Conservation (phyloP, 2,113 vertebrate species). For the Urocynchramus pylzowi region DNA sequence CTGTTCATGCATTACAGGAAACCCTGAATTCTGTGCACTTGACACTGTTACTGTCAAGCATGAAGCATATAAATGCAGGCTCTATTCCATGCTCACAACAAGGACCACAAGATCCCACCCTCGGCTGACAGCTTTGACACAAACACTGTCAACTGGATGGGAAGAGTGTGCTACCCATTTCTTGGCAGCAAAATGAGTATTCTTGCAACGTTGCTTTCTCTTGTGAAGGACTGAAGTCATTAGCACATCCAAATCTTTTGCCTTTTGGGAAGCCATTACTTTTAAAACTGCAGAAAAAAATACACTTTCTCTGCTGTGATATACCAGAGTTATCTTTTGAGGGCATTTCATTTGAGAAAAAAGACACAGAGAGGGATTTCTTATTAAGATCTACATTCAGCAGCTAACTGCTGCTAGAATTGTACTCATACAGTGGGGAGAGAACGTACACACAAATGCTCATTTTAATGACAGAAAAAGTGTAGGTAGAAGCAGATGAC, state of each 20-base stretch:
- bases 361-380: background rate
- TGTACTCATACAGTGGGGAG: background rate
- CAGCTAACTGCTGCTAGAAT: background rate
- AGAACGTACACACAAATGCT: background rate
- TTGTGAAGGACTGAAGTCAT: background rate
- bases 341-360: background rate
- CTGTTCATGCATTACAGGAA: background rate
- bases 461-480: background rate
- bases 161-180: background rate
- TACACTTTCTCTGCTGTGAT: background rate
- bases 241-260: background rate
- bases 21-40: background rate
- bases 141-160: background rate
- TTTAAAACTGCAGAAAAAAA: background rate
- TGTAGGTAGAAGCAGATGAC: constrained; percentile 35
- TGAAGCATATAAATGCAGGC: background rate
- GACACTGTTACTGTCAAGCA: background rate
- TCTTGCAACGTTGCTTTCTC: background rate
- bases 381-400: background rate
- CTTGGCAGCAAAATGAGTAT: background rate
- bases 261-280: background rate
- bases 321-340: background rate
- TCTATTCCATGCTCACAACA: background rate
- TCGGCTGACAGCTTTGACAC: background rate
- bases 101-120: background rate